Evolutionary conservation across 2,888 invertebrate genomes (phyloP).

Genomic region (Agrochola circellaris): DNA sequence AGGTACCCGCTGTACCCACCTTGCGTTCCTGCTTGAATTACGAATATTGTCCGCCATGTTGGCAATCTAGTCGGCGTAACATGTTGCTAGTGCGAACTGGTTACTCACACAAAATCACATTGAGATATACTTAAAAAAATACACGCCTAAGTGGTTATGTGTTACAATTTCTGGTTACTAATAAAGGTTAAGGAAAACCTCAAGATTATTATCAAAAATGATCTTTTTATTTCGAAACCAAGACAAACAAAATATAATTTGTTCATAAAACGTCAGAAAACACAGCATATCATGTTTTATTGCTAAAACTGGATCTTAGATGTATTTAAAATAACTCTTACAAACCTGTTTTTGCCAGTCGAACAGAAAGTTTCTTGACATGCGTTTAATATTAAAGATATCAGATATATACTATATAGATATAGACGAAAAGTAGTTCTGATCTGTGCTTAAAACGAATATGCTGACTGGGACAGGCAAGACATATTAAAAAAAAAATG

Average conservation of each 20-base stretch:
- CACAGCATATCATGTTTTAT: constrained; percentile 2
- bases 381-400: constrained; percentile 3
- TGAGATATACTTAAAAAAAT: background rate
- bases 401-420: background rate
- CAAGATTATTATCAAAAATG: background rate
- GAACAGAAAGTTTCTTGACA: constrained; percentile 14
- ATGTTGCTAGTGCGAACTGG: constrained; percentile 9
- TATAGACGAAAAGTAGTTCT: background rate
- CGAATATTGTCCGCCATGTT: constrained; percentile 40
- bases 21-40: constrained; percentile 43
- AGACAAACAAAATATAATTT: constrained; percentile 13
- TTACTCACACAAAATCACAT: background rate
- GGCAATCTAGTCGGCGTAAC: constrained; percentile 11
- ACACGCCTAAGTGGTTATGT: background rate
- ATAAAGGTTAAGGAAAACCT: constrained; percentile 21
- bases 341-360: constrained; percentile 15
- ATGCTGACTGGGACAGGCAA: background rate
- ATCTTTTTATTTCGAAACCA: background rate
- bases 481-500: background rate
- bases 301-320: constrained; percentile 7
- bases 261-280: constrained; percentile 6
- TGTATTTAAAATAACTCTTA: background rate
- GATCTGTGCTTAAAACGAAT: background rate
- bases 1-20: constrained; percentile 27
- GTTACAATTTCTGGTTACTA: background rate